Conservation (phyloP, 1,140 invertebrate genomes). For the Mycetomoellerius zeteki region DNA sequence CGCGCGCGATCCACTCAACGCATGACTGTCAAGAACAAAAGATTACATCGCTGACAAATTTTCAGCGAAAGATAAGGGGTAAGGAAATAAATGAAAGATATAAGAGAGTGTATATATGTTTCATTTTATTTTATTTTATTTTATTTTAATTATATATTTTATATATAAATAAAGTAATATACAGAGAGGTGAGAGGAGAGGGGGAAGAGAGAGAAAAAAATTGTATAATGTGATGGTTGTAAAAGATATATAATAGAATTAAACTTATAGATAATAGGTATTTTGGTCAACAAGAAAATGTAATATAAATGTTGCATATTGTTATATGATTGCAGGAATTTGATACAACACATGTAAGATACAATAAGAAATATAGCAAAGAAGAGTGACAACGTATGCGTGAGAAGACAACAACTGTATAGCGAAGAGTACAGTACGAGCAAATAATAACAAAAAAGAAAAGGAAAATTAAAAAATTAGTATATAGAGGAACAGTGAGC, state of each 20-base stretch:
- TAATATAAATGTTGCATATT: slow-evolving; percentile 54
- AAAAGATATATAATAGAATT: background rate
- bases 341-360: background rate
- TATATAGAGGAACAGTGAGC: background rate
- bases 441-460: background rate
- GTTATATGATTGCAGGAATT: slow-evolving; percentile 13
- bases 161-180: background rate
- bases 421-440: slow-evolving; percentile 48
- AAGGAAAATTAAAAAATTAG: slow-evolving; percentile 7
- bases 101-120: background rate
- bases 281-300: background rate
- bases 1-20: background rate
- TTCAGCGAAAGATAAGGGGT: background rate
- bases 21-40: background rate
- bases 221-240: background rate
- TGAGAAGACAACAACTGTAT: slow-evolving; percentile 46
- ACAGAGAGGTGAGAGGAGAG: background rate
- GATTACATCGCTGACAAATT: background rate
- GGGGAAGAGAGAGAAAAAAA: background rate
- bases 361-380: background rate
- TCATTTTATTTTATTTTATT: background rate
- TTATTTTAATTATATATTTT: background rate
- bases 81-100: background rate
- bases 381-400: slow-evolving; percentile 17
- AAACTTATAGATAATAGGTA: slow-evolving; percentile 5